Base-by-base conservation (phyloP, 2,113 vertebrate species). In the Fregetta grallaria region DNA sequence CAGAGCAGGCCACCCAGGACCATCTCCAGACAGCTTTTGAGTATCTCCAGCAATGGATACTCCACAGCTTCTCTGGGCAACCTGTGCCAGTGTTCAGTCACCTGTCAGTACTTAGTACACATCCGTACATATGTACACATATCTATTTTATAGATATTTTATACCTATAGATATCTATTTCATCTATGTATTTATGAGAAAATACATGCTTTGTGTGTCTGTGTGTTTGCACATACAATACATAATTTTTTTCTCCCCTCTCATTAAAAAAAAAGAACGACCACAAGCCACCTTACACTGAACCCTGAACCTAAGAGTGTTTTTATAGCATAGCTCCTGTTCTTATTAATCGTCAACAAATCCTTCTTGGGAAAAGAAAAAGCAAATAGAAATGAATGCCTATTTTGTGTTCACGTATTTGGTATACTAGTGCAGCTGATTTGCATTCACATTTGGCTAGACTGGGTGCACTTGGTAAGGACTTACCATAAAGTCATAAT, bases 51-150 rank as follows among this genome's bases (percentile, higher is more conserved):
- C 4, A 3, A 68, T 53, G 26, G 50, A 81, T 47, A 63, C 19
- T 21, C 50, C n/a, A 55, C 7, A 63, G 8, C 29, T 66, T 55
- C 50, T 75, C 20, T 2, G 3, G 30, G 44, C 11, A 83, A 34
- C 4, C 4, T 27, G 0, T 66, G 36, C 11, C 49, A 70, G 6
- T 4, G 34, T 42, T 68, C 44, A 56, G 18, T n/a, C 45, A 42
- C 27, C 11, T 12, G 4, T 30, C 49, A 49, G 38, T 49, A 32
- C 40, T 56, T 29, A 44, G 15, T 19, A 49, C 21, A n/a, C 16
- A 22, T 21, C 13, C 1, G 1, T 42, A 65, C 1, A 7, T 3
- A 53, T 0, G 3, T 18, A 22, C 5, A 9, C 2, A 6, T 15
- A 78, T 34, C n/a, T 75, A 13, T 74, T 92, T 66, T 32, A 52